Base-by-base conservation (phyloP, 2,113 vertebrate species). In the Thryonomys swinderianus region DNA sequence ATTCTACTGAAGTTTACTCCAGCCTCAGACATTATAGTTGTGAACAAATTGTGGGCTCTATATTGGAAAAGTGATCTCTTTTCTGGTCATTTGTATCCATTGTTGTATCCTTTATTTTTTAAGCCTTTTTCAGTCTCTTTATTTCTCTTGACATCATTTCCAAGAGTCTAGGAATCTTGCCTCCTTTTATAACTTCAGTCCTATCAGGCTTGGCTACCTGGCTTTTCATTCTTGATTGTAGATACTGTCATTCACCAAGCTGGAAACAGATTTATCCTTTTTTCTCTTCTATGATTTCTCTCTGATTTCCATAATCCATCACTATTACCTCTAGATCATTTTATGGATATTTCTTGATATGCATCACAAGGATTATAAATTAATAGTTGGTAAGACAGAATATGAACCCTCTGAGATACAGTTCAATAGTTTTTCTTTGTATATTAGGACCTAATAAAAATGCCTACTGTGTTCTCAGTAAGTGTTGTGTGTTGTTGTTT, bases 391-490 rank as follows among this genome's bases (percentile, higher is more conserved):
- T 88, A 62, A 80, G 42, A 21, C 34, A 88, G 40, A 18, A 20
- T 71, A 8, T 92, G 78, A 93, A 84, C 18, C 90, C 37, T 95
- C 78, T 83, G 51, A 85, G 23, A 78, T 81, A 23, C 17, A 85
- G 12, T 21, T 25, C 30, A 27, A 42, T 4, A 2, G 45, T 85
- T 88, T 90, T 53, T 40, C 20, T 84, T 59, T 81, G 27, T 18
- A 34, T 67, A 51, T 84, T 1, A 53, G 27, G 37, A 64, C 9
- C 10, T 34, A 66, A 21, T 25, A 87, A 59, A 94, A 82, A 73
- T 92, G 51, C 45, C 37, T 95, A 20, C 80, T 93, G 53, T 93
- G 32, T 88, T 93, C 55, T 96, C 8, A 84, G 20, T 83, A 89
- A 95, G 6, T 86, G 37, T 62, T 95, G 48, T 40, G 10, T 51